Evolutionary conservation across 2,113 vertebrate species (phyloP).

Genomic region (Lates calcarifer): DNA sequence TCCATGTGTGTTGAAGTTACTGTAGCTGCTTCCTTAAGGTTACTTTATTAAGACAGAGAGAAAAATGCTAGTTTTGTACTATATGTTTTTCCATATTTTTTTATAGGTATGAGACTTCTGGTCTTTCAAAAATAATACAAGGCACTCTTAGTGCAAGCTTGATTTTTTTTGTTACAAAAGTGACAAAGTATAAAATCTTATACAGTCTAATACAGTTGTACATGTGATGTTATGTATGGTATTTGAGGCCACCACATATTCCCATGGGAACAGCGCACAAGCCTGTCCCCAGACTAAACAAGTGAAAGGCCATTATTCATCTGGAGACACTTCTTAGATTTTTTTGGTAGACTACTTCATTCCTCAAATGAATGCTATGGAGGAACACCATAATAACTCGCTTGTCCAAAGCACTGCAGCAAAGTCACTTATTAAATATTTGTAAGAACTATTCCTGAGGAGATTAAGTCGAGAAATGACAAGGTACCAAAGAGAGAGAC

Average conservation of each 20-base stretch:
- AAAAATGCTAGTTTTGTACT: no score
- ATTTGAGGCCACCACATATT: slow-evolving; percentile 26
- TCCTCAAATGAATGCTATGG: slow-evolving; percentile 2
- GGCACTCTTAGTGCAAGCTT: background rate
- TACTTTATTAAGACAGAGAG: no score
- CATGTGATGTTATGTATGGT: background rate
- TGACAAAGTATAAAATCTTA: no score
- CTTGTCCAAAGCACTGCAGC: slow-evolving; percentile 5
- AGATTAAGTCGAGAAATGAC: slow-evolving; percentile 44
- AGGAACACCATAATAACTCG: slow-evolving; percentile 26
- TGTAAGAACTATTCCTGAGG: slow-evolving; percentile 25
- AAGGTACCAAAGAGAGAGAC: slow-evolving; percentile 17
- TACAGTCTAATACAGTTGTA: background rate
- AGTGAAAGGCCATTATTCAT: slow-evolving; percentile 35
- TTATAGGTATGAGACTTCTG: background rate
- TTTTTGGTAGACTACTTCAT: slow-evolving; percentile 13
- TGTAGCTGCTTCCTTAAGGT: no score
- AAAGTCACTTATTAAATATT: slow-evolving; percentile 28
- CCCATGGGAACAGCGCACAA: slow-evolving; percentile 30
- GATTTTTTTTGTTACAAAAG: no score
- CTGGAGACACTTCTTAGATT: slow-evolving; percentile 11
- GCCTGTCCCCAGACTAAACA: slow-evolving; percentile 47
- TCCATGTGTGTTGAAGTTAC: no score
- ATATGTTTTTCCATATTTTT: background rate
- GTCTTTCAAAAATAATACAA: background rate